Evolutionary conservation across 2,797 vertebrate genomes (phyloP).

Genomic region (Enteromius afrohamiltoni): DNA sequence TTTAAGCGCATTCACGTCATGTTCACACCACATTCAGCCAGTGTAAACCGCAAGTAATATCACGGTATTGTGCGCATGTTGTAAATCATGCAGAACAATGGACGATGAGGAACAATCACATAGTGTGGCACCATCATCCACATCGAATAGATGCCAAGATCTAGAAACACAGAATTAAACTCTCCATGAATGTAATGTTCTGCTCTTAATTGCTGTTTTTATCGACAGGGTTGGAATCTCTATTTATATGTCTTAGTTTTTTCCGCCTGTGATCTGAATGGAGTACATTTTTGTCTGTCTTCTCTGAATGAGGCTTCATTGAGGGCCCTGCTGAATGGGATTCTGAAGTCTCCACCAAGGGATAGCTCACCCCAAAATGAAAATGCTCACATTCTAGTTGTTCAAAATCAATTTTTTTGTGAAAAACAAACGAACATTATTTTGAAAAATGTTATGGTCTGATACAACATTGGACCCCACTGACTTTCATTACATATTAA

Average conservation of each 20-base stretch:
- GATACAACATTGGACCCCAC: neutral
- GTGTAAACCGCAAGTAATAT: slow-evolving; percentile 74
- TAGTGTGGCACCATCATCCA: slow-evolving; percentile 66
- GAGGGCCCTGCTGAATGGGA: neutral
- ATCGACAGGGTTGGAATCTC: slow-evolving; percentile 63
- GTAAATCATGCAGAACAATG: slow-evolving; percentile 80
- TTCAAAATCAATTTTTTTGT: neutral
- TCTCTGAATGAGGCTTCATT: slow-evolving; percentile 16
- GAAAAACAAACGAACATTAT: neutral
- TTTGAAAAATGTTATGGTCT: neutral
- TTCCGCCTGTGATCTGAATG: slow-evolving; percentile 51
- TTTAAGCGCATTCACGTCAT: slow-evolving; percentile 73
- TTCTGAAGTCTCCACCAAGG: slow-evolving; percentile 5
- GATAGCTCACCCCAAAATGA: neutral
- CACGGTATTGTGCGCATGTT: slow-evolving; percentile 71
- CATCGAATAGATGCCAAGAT: slow-evolving; percentile 67
- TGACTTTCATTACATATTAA: neutral
- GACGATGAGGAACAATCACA: slow-evolving; percentile 61
- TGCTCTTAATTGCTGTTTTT: slow-evolving; percentile 69
- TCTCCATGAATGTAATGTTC: slow-evolving; percentile 52
- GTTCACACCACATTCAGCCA: slow-evolving; percentile 63
- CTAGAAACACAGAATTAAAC: slow-evolving; percentile 70
- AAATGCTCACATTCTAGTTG: neutral
- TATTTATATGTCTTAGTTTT: slow-evolving; percentile 59
- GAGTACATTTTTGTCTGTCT: slow-evolving; percentile 11